A percentile compares a stretch with the other conserved stretches of the same genome.
Evolutionary conservation across 2,797 vertebrate species (phyloP).

Genomic region (Manis pentadactyla): DNA sequence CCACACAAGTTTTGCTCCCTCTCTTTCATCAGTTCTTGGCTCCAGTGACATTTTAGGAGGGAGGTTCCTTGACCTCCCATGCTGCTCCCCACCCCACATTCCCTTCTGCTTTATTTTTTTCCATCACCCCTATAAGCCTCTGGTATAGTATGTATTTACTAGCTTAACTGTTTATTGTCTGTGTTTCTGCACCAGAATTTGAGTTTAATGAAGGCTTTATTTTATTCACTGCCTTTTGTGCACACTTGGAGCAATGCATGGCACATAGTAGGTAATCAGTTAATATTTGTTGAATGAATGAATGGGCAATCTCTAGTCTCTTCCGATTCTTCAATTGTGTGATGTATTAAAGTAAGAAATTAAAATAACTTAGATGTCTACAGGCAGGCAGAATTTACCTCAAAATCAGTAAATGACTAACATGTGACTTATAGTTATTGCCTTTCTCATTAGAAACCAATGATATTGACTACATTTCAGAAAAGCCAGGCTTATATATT

Average conservation of each 20-base stretch:
- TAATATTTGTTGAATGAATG: neutral
- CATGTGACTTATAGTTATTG: neutral
- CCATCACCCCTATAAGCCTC: neutral
- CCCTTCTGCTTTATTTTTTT: neutral
- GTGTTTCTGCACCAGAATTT: neutral
- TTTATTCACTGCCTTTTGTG: neutral
- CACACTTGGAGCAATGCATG: neutral
- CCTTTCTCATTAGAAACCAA: slow-evolving; percentile 3
- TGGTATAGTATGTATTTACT: neutral
- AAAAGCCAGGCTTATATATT: neutral
- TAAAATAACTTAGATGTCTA: neutral
- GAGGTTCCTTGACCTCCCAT: neutral
- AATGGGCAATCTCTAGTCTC: neutral
- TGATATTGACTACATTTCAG: neutral
- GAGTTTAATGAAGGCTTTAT: neutral
- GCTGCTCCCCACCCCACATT: no score
- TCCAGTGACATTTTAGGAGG: neutral
- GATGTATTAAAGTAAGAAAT: slow-evolving; percentile 44
- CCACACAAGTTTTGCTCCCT: neutral
- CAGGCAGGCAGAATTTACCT: neutral
- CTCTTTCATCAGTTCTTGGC: neutral
- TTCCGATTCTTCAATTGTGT: neutral
- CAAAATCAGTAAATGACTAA: neutral
- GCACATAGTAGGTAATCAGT: neutral
- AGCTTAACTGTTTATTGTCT: neutral